Percentiles rank a stretch among this genome's conserved stretches.
Conservation (phyloP, 1,140 invertebrate genomes). For the Lepidotrigona ventralis region DNA sequence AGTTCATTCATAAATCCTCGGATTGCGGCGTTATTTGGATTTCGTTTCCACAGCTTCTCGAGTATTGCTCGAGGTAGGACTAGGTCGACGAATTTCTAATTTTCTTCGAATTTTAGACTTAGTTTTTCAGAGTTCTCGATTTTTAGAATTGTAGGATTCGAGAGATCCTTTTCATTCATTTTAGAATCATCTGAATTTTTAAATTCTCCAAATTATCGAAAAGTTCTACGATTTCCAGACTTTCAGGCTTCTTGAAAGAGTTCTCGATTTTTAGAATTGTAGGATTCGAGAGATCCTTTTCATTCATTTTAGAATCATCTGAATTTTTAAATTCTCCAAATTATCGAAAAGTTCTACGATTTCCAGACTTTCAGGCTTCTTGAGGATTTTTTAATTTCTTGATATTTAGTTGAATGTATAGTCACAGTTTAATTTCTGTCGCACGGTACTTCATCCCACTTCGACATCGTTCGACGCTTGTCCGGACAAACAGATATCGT, state of each 20-base stretch:
- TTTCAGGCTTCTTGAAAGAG: too few relatives aligned
- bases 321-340: not conserved
- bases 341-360: not conserved
- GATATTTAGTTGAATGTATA: not conserved
- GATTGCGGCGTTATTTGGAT: not conserved
- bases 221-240: too few relatives aligned
- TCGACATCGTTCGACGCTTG: not conserved
- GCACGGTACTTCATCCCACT: not conserved
- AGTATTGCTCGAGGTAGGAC: too few relatives aligned
- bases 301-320: too few relatives aligned
- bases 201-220: not conserved
- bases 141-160: not conserved
- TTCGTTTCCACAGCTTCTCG: too few relatives aligned
- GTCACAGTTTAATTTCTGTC: conserved; percentile 21
- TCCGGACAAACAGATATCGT: conserved; percentile 27
- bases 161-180: too few relatives aligned
- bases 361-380: too few relatives aligned
- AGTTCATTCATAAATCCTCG: not conserved
- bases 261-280: too few relatives aligned
- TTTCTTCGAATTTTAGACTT: fast-evolving
- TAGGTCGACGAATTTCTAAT: not conserved
- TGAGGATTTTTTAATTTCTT: too few relatives aligned
- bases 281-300: too few relatives aligned
- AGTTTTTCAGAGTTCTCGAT: not conserved
- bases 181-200: too few relatives aligned